Conservation (phyloP, 2,113 vertebrate species). For the Odocoileus virginianus region DNA sequence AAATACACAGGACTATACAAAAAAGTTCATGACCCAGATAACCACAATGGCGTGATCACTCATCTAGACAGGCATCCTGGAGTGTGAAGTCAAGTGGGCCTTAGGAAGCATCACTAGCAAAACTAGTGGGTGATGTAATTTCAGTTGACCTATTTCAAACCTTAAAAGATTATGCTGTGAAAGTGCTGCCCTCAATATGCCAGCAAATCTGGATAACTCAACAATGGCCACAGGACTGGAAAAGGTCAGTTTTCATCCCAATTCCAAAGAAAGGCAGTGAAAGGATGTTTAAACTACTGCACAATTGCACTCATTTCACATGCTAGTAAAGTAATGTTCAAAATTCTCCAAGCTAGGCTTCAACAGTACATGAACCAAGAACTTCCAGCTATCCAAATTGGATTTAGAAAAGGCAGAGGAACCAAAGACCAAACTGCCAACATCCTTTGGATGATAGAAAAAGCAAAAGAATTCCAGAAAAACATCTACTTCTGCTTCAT, state of each 20-base stretch:
- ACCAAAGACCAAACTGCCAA: not conserved
- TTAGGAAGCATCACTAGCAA: not conserved
- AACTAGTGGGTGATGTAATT: not conserved
- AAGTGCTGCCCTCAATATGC: not conserved
- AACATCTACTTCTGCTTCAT: not conserved
- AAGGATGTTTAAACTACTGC: not conserved
- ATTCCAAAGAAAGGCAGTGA: not conserved
- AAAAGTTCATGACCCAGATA: not conserved
- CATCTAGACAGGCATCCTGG: not conserved
- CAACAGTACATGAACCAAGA: not conserved
- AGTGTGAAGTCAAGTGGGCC: not conserved
- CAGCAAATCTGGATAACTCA: not conserved
- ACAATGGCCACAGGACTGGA: not conserved
- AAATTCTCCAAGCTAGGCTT: not conserved
- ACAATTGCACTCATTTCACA: not conserved
- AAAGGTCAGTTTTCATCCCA: not conserved
- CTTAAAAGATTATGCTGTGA: not conserved
- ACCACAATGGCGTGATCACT: not conserved
- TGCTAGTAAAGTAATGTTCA: not conserved
- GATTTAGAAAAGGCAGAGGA: not conserved
- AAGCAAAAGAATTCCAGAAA: not conserved
- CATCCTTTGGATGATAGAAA: not conserved
- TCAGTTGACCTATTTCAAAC: not conserved
- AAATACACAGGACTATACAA: not conserved
- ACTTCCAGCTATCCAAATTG: not conserved